Percentiles rank a stretch among this genome's conserved stretches.
phyloP scores from a whole-genome alignment of 2,113 vertebrate species.

The Ptyas mucosa region DNA sequence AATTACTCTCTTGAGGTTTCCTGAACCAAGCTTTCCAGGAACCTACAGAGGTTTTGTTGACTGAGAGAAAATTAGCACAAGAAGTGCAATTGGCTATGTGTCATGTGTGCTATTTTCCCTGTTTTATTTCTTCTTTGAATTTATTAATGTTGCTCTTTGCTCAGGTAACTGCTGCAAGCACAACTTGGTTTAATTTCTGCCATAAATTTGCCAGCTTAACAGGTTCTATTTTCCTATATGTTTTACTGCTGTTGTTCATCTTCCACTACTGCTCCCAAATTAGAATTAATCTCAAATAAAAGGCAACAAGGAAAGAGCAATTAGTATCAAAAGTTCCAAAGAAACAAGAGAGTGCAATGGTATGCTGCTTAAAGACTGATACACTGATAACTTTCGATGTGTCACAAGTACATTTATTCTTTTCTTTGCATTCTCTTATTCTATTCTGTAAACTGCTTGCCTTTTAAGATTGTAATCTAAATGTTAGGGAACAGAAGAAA shows the following conservation, averaged over 20 bases:
- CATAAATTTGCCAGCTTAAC: background rate
- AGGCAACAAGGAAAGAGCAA: background rate
- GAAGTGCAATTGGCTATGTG: background rate
- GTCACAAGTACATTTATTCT: background rate
- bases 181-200: conserved; percentile 10
- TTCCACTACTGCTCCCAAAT: background rate
- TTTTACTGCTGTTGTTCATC: background rate
- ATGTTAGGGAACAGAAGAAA: background rate
- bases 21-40: background rate
- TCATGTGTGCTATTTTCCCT: background rate
- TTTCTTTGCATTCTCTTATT: background rate
- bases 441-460: background rate
- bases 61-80: background rate
- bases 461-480: background rate
- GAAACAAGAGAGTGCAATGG: background rate
- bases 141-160: conserved; percentile 5
- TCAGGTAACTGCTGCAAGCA: background rate
- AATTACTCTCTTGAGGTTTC: background rate
- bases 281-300: conserved; percentile 18
- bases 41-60: background rate
- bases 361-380: background rate
- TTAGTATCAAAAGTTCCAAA: background rate
- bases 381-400: background rate
- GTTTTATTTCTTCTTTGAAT: background rate
- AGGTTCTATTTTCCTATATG: background rate